Evolutionary conservation across 2,888 invertebrate species (phyloP), one percentile per base, ranked within the genome.

Genomic region (Drosophila subsilvestris): DNA sequence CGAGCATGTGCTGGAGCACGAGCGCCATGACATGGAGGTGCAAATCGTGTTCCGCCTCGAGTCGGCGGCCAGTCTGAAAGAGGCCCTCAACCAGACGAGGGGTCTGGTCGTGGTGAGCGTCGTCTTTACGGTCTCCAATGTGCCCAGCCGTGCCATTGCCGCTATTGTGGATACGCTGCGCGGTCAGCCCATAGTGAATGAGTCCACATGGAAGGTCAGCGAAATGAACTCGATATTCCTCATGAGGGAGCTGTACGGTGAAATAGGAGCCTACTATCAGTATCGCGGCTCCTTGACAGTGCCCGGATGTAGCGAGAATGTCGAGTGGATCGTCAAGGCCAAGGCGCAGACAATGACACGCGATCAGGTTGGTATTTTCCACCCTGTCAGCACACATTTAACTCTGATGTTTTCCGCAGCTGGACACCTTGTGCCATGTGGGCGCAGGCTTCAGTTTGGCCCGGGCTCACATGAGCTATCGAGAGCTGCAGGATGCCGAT

Each of bases 141-240:
- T 37, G 2, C 37, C 14, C 37, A 37, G n/a, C n/a, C 37, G 37
- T 5, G 37, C 37, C 37, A 37, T 37, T 2, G 37, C 37, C n/a
- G 37, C 37, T n/a, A 37, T 37, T n/a, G 37, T 37, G 37, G 37
- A 37, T n/a, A 37, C 37, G 37, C 37, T 37, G 37, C 37, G 37
- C 7, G 37, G n/a, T 7, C 37, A 37, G n/a, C 2, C 37, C 2
- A 7, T 37, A 0, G n/a, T 37, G 14, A n/a, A 37, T 5, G 17
- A 45, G n/a, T 18, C 45, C 45, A 45, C 17, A 17, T 45, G 45
- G 45, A 4, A 5, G 18, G 17, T 18, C 45, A 10, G 10, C 12
- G 17, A 45, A 45, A 45, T 45, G 18, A 45, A 18, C 45, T 45
- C 45, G 10, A 45, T 45, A 18, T 45, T 45, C 17, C 17, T 45